These are phyloP conservation scores for Sicus ferrugineus DNA, from an alignment of 2,888 invertebrate genomes.

Conservation along the genomic window DNA sequence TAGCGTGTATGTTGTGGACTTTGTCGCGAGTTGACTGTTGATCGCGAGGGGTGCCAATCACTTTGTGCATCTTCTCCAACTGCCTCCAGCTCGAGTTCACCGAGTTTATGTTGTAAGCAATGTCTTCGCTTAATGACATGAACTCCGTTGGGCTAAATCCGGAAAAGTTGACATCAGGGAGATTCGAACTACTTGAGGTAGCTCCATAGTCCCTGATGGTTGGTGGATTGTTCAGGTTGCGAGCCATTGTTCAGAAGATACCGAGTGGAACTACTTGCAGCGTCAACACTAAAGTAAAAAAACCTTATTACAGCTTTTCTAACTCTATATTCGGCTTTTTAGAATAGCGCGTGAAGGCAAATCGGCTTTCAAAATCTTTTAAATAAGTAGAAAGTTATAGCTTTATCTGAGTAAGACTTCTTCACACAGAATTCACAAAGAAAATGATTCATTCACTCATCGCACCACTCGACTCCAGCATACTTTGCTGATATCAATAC, in stretches of 20 bases:
- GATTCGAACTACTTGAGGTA: conserved; percentile 54
- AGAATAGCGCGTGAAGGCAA: no score
- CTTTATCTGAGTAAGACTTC: no score
- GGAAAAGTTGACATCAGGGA: conserved; percentile 75
- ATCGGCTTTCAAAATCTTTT: no score
- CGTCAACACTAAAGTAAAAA: background rate
- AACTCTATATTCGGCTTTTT: no score
- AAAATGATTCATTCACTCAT: background rate
- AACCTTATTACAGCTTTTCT: no score
- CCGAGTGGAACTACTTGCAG: background rate
- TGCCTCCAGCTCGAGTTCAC: conserved; percentile 78
- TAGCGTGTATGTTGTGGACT: conserved; percentile 77
- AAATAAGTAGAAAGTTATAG: no score
- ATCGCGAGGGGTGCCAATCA: conserved; percentile 79
- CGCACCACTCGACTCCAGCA: background rate
- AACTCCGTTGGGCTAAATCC: conserved; percentile 79
- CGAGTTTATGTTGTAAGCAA: conserved; percentile 81
- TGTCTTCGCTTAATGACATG: conserved; percentile 80
- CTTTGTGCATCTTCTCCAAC: conserved; percentile 77
- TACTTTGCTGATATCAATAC: background rate
- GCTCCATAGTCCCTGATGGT: conserved; percentile 59
- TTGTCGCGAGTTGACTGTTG: conserved; percentile 73
- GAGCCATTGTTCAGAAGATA: conserved; percentile 44
- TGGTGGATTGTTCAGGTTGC: conserved; percentile 53
- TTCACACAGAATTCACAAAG: no score